Evolutionary conservation across 2,113 vertebrate species (phyloP).

Genomic region (Marmota flaviventris): DNA sequence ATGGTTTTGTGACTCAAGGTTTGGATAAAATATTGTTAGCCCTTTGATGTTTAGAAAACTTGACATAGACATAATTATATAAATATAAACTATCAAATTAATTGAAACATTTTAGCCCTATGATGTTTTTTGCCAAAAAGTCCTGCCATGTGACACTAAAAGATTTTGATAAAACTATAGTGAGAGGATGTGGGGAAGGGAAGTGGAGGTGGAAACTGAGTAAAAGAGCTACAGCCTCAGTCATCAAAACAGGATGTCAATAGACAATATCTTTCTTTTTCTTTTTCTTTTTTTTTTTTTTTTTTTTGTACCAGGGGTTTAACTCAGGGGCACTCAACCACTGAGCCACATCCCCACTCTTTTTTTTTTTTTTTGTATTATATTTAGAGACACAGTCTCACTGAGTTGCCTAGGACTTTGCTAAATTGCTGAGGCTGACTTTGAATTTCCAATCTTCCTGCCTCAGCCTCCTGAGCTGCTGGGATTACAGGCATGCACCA

Average conservation of each 20-base stretch:
- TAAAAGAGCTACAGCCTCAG: neutral
- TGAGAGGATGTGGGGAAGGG: neutral
- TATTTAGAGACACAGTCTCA: too few species aligned
- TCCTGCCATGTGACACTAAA: neutral
- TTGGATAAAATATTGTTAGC: constrained; percentile 1
- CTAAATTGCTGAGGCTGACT: too few species aligned
- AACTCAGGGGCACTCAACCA: too few species aligned
- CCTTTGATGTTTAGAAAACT: constrained; percentile 7
- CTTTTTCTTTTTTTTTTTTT: too few species aligned
- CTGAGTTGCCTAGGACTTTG: too few species aligned
- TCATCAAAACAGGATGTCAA: constrained; percentile 8
- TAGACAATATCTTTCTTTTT: too few species aligned
- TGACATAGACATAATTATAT: neutral
- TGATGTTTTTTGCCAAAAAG: constrained; percentile 31
- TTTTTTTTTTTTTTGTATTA: too few species aligned
- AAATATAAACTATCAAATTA: constrained; percentile 38
- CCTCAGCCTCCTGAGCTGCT: too few species aligned
- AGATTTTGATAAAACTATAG: constrained; percentile 2
- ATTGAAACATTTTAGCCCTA: constrained; percentile 21
- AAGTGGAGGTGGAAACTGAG: neutral
- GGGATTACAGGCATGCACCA: too few species aligned
- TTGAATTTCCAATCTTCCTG: too few species aligned
- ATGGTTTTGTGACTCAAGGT: neutral
- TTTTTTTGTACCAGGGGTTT: too few species aligned
- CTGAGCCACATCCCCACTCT: too few species aligned